Evolutionary conservation across 2,113 vertebrate genomes (phyloP).

Genomic region (Chloropsis hardwickii): DNA sequence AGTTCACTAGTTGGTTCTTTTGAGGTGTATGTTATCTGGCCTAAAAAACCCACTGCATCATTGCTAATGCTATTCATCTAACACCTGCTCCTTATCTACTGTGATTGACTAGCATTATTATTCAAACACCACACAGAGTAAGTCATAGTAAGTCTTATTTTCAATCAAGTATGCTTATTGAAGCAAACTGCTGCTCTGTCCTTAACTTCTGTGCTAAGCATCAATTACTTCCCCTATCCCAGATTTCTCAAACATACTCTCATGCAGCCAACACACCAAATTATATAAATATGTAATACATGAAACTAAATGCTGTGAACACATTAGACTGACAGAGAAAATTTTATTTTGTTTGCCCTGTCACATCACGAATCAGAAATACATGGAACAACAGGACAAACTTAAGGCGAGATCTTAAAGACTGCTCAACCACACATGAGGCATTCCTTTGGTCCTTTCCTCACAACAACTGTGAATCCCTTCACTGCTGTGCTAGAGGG

Average conservation of each 20-base stretch:
- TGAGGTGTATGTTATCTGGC: not conserved
- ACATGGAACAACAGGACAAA: not conserved
- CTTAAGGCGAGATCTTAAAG: rapidly evolving
- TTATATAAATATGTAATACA: rapidly evolving
- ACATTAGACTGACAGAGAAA: not conserved
- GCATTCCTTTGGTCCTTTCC: not conserved
- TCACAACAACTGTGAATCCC: not conserved
- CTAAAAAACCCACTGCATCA: not conserved
- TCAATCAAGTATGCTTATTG: not conserved
- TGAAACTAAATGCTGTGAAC: not conserved
- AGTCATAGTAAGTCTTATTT: not conserved
- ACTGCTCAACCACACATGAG: not conserved
- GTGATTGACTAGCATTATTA: not conserved
- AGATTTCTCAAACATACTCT: not conserved
- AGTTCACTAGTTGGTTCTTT: not conserved
- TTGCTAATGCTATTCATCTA: not conserved
- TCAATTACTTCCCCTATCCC: not conserved
- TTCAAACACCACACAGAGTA: not conserved
- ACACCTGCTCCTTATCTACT: not conserved
- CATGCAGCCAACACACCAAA: not conserved
- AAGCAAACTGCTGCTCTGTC: not conserved
- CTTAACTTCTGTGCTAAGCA: not conserved
- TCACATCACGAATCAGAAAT: not conserved
- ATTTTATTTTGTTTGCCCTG: not conserved
- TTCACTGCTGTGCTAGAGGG: not conserved